These are phyloP conservation scores for Volucella inflata DNA, from an alignment of 2,888 invertebrate species.

Conservation along the genomic window DNA sequence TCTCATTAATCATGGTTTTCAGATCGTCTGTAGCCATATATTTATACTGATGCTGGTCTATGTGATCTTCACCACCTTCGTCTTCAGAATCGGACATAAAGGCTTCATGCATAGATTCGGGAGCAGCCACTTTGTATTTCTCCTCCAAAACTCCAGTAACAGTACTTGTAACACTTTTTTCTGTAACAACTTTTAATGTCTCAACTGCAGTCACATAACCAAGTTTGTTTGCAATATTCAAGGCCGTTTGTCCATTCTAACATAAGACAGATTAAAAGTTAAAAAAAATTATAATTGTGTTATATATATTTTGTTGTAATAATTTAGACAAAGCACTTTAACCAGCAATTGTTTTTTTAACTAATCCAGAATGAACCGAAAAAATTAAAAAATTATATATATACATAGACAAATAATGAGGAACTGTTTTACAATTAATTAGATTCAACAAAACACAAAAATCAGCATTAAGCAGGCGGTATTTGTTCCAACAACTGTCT, in stretches of 20 bases:
- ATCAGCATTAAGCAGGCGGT: constrained; percentile 12
- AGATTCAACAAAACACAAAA: background rate
- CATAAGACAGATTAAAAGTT: constrained; percentile 11
- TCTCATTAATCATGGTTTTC: constrained; percentile 86
- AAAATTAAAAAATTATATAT: background rate
- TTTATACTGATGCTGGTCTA: constrained; percentile 88
- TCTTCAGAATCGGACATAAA: constrained; percentile 99
- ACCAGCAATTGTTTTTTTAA: background rate
- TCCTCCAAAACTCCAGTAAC: constrained; percentile 88
- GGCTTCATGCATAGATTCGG: constrained; percentile 99
- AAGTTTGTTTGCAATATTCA: constrained; percentile 97
- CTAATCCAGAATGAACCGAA: background rate
- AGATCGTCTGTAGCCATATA: constrained; percentile 93
- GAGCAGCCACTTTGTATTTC: constrained; percentile 98
- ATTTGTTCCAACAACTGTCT: constrained; percentile 22
- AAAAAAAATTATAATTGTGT: constrained; percentile 22
- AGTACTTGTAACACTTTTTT: constrained; percentile 88
- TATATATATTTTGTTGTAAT: background rate
- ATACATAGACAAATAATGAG: constrained; percentile 17
- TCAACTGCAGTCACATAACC: constrained; percentile 99
- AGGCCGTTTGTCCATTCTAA: constrained; percentile 97
- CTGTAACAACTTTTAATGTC: constrained; percentile 95
- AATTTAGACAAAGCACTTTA: constrained; percentile 5
- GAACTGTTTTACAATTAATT: background rate
- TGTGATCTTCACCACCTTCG: constrained; percentile 92